Evolutionary conservation across 1,140 invertebrate genomes (phyloP).

Genomic region (Cepaea nemoralis): DNA sequence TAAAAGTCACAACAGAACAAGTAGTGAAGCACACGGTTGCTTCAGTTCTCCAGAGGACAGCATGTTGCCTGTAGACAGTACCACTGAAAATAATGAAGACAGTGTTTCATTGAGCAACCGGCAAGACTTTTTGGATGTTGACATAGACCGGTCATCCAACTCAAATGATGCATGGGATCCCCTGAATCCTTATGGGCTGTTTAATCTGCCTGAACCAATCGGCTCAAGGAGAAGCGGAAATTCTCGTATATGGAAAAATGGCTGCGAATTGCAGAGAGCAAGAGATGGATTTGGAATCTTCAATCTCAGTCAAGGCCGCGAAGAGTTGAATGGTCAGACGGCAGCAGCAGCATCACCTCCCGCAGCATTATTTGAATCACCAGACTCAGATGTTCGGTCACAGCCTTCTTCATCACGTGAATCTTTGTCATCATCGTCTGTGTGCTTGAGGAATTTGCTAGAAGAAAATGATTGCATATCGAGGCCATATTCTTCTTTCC

Average conservation of each 20-base stretch:
- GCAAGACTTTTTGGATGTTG: neutral
- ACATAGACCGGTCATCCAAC: neutral
- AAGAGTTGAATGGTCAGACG: neutral
- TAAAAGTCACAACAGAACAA: neutral
- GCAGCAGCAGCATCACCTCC: neutral
- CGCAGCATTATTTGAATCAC: neutral
- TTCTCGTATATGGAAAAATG: neutral
- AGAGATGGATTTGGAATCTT: slow-evolving; percentile 6
- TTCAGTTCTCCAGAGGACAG: neutral
- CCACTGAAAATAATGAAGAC: neutral
- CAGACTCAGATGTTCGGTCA: neutral
- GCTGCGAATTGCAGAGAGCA: neutral
- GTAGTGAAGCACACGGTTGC: neutral
- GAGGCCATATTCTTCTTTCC: too few relatives aligned
- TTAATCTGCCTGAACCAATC: slow-evolving; percentile 18
- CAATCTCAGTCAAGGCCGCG: neutral
- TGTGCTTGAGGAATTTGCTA: neutral
- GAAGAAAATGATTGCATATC: too few relatives aligned
- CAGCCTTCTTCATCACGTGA: neutral
- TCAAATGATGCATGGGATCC: slow-evolving; percentile 26
- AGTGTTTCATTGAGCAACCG: neutral
- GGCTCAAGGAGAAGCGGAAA: neutral
- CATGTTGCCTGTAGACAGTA: neutral
- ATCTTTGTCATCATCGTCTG: neutral
- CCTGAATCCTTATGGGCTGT: slow-evolving; percentile 31